phyloP scores from a whole-genome alignment of 2,113 vertebrate genomes.

The Lipotes vexillifer region DNA sequence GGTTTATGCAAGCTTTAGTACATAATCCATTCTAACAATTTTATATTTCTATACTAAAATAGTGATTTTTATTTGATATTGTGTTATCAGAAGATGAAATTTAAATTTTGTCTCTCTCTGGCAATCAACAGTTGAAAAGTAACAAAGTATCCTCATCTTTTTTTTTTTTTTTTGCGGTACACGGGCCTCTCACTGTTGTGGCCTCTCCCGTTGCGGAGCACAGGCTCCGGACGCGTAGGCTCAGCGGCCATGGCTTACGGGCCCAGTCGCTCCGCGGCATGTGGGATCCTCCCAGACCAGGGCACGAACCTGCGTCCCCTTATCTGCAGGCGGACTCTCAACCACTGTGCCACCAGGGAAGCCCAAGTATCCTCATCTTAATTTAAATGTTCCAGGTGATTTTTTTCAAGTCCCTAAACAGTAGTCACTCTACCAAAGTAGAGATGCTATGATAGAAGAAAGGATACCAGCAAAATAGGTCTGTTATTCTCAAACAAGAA shows the following conservation, averaged over 20 bases:
- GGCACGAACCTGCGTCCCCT: too few species aligned
- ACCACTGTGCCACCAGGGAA: too few species aligned
- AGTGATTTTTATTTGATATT: neutral
- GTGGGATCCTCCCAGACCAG: too few species aligned
- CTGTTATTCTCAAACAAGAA: neutral
- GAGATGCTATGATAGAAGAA: neutral
- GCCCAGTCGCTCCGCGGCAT: too few species aligned
- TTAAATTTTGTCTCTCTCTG: neutral
- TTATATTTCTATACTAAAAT: neutral
- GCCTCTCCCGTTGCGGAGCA: too few species aligned
- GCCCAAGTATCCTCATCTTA: neutral
- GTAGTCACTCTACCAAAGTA: neutral
- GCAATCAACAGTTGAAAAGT: neutral
- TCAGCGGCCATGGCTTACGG: too few species aligned
- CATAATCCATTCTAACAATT: neutral
- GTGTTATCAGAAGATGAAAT: neutral
- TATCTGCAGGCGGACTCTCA: too few species aligned
- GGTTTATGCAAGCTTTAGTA: neutral
- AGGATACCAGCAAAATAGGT: neutral
- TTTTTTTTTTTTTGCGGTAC: too few species aligned
- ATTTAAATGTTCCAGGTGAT: neutral
- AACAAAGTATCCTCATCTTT: neutral
- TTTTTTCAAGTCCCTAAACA: neutral
- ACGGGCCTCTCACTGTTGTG: too few species aligned
- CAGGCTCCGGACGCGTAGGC: too few species aligned